A percentile compares a stretch with the other conserved stretches of the same genome.
phyloP scores from a whole-genome alignment of 1,140 invertebrate genomes.

The Brachionus koreanus region DNA sequence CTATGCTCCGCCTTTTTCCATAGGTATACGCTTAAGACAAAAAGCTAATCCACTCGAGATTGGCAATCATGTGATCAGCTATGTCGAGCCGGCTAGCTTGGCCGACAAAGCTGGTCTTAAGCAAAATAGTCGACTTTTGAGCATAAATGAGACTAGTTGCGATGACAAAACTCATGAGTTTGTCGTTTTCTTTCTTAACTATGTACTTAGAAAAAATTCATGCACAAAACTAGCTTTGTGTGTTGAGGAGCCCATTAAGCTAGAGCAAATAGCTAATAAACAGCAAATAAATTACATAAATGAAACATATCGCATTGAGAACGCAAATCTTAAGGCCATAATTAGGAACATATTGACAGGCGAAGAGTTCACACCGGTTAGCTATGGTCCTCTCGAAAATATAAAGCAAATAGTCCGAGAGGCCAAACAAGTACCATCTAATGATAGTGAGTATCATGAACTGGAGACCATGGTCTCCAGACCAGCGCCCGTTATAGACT shows the following conservation, averaged over 20 bases:
- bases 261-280: slow-evolving; percentile 8
- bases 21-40: slow-evolving; percentile 31
- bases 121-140: not conserved
- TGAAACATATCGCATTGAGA: slow-evolving; percentile 20
- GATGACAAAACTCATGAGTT: slow-evolving; percentile 40
- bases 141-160: not conserved
- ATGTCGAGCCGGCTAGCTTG: slow-evolving; percentile 9
- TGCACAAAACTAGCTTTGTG: not conserved
- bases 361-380: not conserved
- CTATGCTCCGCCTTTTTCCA: not conserved
- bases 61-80: slow-evolving; percentile 39
- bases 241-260: not conserved
- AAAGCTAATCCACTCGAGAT: slow-evolving; percentile 6
- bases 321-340: not conserved
- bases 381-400: not conserved
- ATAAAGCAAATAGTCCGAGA: not conserved
- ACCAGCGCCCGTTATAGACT: not conserved
- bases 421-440: not conserved
- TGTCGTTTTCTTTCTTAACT: slow-evolving; percentile 21
- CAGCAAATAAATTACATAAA: not conserved
- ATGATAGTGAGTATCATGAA: not conserved
- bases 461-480: not conserved
- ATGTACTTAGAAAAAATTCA: slow-evolving; percentile 7
- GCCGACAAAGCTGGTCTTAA: slow-evolving; percentile 24
- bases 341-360: not conserved